Conservation (phyloP, 2,888 invertebrate genomes). For the Heliconius hortense region DNA sequence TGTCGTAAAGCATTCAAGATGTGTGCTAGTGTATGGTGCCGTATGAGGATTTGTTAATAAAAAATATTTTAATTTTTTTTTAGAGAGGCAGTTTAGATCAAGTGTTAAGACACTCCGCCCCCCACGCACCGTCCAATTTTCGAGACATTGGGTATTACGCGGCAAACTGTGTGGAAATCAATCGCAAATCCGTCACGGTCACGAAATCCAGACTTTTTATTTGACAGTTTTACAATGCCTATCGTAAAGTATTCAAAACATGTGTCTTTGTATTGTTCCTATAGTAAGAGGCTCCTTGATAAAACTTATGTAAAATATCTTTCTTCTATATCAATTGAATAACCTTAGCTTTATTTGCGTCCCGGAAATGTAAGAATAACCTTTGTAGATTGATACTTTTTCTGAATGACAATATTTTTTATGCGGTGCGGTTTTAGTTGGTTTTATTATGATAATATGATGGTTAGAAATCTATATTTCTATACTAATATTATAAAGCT, state of each 20-base stretch:
- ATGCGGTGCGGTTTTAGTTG: not conserved
- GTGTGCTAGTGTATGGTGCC: not conserved
- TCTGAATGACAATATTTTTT: not conserved
- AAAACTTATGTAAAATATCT: not conserved
- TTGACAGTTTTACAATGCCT: not conserved
- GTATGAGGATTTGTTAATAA: not conserved
- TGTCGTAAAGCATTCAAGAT: constrained; percentile 29
- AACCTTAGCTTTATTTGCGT: not conserved
- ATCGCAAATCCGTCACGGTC: too few species aligned
- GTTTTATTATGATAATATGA: not conserved
- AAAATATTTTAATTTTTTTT: not conserved
- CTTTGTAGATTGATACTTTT: not conserved
- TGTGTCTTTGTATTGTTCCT: not conserved
- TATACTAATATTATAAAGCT: not conserved
- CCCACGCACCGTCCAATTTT: not conserved
- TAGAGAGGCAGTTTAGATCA: not conserved
- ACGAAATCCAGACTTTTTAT: not conserved
- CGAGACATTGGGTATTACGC: not conserved
- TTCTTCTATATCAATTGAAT: not conserved
- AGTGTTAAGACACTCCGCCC: not conserved
- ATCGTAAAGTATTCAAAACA: not conserved
- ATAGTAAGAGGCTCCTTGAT: too few species aligned
- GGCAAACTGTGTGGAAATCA: not conserved
- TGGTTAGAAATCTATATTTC: not conserved
- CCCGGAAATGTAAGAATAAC: not conserved